phyloP scores from a whole-genome alignment of 1,140 invertebrate genomes.

The Bathynomus jamesi region DNA sequence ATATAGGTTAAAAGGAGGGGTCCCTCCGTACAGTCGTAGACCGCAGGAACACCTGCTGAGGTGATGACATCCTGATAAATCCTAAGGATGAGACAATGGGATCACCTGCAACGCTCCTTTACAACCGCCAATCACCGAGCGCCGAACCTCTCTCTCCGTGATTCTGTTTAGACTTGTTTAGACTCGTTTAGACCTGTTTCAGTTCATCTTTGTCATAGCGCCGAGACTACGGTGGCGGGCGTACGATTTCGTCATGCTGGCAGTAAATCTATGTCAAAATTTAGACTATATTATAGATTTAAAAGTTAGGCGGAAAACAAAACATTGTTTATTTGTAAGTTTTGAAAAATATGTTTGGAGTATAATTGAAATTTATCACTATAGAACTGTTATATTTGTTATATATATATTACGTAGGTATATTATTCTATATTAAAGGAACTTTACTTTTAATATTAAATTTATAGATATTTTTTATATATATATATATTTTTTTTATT shows the following conservation, averaged over 20 bases:
- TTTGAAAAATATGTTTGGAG: too few relatives aligned
- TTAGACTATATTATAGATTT: background rate
- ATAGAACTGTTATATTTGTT: too few relatives aligned
- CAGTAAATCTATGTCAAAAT: background rate
- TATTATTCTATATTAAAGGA: too few relatives aligned
- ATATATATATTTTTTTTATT: too few relatives aligned
- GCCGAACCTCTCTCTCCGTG: background rate
- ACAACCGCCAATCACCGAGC: background rate
- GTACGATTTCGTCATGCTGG: background rate
- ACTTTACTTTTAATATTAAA: too few relatives aligned
- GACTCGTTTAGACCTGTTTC: background rate
- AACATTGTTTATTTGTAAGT: too few relatives aligned
- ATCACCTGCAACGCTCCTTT: background rate
- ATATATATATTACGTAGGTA: too few relatives aligned
- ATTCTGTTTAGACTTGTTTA: background rate
- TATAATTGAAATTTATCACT: too few relatives aligned
- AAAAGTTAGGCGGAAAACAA: too few relatives aligned
- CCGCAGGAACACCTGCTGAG: background rate
- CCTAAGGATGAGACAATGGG: background rate
- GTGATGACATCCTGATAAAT: background rate
- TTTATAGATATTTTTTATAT: too few relatives aligned
- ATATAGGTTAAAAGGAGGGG: background rate
- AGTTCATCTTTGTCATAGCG: background rate
- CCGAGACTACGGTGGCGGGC: background rate
- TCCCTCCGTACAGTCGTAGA: background rate